Base-by-base conservation (phyloP, 2,797 vertebrate species). In the Acridotheres tristis region DNA sequence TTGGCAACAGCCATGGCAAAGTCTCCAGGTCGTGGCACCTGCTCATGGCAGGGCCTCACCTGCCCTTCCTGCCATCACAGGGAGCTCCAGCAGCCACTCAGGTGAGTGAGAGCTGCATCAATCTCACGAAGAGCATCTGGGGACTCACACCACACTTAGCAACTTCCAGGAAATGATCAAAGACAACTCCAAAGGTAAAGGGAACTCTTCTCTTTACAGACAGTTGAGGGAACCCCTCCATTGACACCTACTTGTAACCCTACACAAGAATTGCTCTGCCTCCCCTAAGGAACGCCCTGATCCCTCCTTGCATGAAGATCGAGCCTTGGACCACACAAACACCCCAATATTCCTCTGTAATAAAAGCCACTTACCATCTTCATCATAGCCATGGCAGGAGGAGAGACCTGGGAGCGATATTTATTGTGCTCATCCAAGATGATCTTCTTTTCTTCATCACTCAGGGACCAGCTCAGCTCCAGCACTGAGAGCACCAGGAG, bases 361-460 rank as follows among this genome's bases (percentile, higher is more conserved):
- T 4, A 40, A 76, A 91, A 85, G 55, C 63, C 69, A 94, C 98
- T 98, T 32, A 98, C 98, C 97, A 98, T 96, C 87, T 67, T 98
- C 85, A 95, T 94, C 98, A 98, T 98, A 63, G 97, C 87, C 32
- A 66, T 43, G 18, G 98, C 98, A 1, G 96, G 81, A 2, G 97
- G 98, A 48, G 76, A 78, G 3, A 96, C 97, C 88, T 95, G 92
- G 19, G 97, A 69, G 6, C 98, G 98, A 54, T 97, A 98, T n/a
- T 71, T 53, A 17, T 98, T 98, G 6, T 98, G 98, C n/a, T 81
- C 94, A 16, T 97, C 83, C 89, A 98, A 67, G 30, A 98, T 85
- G 8, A 68, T 76, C 2, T 55, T 73, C 78, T 96, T 97, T 16
- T 98, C 97, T 5, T 96, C 90, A 8, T 97, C 96, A 1, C 27